These are phyloP conservation scores for Cosmia trapezina DNA, from an alignment of 2,888 invertebrate genomes.

Conservation along the genomic window DNA sequence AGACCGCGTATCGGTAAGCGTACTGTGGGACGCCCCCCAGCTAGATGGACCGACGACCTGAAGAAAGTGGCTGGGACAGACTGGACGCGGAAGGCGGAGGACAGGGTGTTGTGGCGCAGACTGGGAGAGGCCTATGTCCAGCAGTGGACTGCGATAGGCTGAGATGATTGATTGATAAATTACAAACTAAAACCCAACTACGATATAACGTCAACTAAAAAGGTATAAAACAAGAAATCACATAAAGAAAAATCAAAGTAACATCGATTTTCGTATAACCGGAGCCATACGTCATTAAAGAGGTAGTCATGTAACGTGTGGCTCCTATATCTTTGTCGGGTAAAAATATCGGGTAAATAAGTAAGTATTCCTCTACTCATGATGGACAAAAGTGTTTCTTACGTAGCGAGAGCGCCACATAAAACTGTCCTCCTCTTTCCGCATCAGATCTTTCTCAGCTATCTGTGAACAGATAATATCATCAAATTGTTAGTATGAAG, in stretches of 20 bases:
- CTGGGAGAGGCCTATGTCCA: too few species aligned
- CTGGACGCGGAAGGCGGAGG: too few species aligned
- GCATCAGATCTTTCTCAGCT: slow-evolving; percentile 24
- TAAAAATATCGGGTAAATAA: not conserved
- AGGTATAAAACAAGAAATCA: not conserved
- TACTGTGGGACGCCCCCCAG: too few species aligned
- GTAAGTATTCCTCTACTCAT: not conserved
- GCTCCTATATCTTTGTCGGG: not conserved
- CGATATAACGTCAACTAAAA: not conserved
- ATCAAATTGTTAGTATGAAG: slow-evolving; percentile 24
- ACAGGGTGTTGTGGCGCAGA: too few species aligned
- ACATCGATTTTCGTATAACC: not conserved
- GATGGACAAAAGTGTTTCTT: not conserved
- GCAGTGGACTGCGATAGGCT: too few species aligned
- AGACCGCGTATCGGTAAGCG: too few species aligned
- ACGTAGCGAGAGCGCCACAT: not conserved
- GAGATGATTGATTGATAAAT: too few species aligned
- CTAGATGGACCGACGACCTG: too few species aligned
- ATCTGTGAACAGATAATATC: slow-evolving; percentile 29
- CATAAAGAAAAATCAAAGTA: not conserved
- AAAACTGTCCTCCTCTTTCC: slow-evolving; percentile 4
- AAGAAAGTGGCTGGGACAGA: too few species aligned
- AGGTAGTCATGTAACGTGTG: too few species aligned
- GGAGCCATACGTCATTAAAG: not conserved
- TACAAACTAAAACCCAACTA: not conserved